Evolutionary conservation across 2,797 vertebrate species (phyloP), one percentile per base, ranked within the genome.

Genomic region (Sebastiscus tertius): DNA sequence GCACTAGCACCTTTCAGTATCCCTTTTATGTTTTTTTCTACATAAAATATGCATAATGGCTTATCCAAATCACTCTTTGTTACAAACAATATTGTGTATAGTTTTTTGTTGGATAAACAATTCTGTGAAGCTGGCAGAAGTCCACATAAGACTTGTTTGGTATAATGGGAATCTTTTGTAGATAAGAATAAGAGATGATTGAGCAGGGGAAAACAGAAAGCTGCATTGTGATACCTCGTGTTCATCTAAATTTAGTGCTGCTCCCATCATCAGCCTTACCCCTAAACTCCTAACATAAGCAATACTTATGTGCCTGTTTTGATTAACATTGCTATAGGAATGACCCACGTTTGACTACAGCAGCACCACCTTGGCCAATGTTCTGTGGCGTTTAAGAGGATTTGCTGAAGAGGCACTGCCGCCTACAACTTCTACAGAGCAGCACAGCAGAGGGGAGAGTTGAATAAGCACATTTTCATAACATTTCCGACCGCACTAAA

Each of bases 341-440:
- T 42, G 20, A 7, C 10, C 26, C 16, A 6, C 12, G 20, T 71
- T 66, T 49, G 49, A 68, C 54, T 59, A 22, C 39, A 58, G 70
- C 58, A 65, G 75, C 72, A 67, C 16, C 72, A 67, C 16, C 79
- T 63, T 80, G 70, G 75, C 66, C 27, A 27, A 8, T 29, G 61
- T 27, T 77, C 68, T 64, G 61, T 42, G 36, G 42, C 74, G 39
- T 75, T 85, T 72, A 77, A 81, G 83, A 62, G 34, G 81, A 89
- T 79, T 80, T 84, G 71, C 88, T 86, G 72, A 90, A 76, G 46
- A 80, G 58, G 84, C 82, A 73, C 36, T 27, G 31, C 71, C 63
- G 67, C 60, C 69, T 49, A 78, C 42, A 80, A 74, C 70, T 70
- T 86, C 60, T 52, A 69, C 55, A 68, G 39, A 72, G 83, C 75